Evolutionary conservation across 2,888 invertebrate genomes (phyloP), one percentile per base, ranked within the genome.

Genomic region (Hyppa rectilinea): DNA sequence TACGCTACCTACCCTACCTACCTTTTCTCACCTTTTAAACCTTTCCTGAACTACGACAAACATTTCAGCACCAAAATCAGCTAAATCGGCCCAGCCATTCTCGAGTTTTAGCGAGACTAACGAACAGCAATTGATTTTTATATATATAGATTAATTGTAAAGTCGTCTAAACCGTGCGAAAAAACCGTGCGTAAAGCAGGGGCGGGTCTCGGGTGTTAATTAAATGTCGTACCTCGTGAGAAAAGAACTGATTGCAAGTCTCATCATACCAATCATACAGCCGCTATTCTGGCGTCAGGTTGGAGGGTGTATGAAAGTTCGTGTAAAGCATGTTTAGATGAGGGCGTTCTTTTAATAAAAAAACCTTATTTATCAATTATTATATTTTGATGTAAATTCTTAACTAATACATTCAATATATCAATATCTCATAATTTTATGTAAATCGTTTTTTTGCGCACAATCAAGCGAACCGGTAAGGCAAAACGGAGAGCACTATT

Each of bases 301-400:
- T 56, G 56, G 56, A 6, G 12, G 9, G 23, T 56, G 36, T 17
- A 56, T 17, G 56, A 56, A 56, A 38, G 10, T 56, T 31, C 17
- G 29, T 31, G 14, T 23, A 34, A 36, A 65, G 17, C 20, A 5
- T 38, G 20, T n/a, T 2, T 14, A 34, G n/a, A 0, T 9, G 12
- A 10, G 23, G 26, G 17, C 4, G 4, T 34, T 17, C 17, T 14
- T 56, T 12, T 9, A 58, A 50, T 40, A 20, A 49, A 17, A 62
- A 34, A 17, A 17, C 34, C 14, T 36, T 55, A 34, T 67, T 60
- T 40, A 47, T 62, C 55, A 71, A 75, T 64, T 61, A 67, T 68
- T 81, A 59, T 84, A 83, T 75, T 83, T 75, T 75, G 52, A 68
- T 78, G 73, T 80, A 80, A 82, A 78, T 78, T 75, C 78, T 84